Conservation (phyloP, 2,797 vertebrate genomes). For the Diglossa cyanea region DNA sequence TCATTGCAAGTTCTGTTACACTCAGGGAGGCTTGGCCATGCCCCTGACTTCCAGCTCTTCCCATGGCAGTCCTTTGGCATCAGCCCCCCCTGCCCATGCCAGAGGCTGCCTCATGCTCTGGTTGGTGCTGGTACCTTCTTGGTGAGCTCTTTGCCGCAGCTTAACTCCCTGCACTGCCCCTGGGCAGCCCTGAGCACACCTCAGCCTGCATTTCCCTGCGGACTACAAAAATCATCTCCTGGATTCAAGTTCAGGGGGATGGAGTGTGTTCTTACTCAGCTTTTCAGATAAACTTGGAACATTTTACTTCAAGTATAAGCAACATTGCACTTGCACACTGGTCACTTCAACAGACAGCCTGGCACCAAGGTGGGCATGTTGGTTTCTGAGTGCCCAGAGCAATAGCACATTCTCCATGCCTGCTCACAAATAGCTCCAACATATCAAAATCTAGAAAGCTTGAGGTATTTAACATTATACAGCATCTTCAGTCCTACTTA, state of each 20-base stretch:
- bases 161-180: not conserved
- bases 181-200: not conserved
- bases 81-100: not conserved
- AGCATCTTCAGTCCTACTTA: not conserved
- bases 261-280: not conserved
- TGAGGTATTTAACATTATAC: not conserved
- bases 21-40: rapidly evolving
- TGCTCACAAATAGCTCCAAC: not conserved
- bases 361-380: not conserved
- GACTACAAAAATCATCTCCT: not conserved
- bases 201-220: not conserved
- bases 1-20: not conserved
- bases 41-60: not conserved
- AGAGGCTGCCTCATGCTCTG: not conserved
- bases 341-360: not conserved
- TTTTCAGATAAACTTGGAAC: not conserved
- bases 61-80: not conserved
- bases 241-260: not conserved
- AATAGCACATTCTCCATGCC: rapidly evolving
- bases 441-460: not conserved
- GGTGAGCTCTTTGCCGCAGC: not conserved
- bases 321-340: not conserved
- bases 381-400: not conserved
- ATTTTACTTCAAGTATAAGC: not conserved
- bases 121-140: rapidly evolving